Percentiles rank a stretch among this genome's conserved stretches.
Evolutionary conservation across 2,888 invertebrate species (phyloP).

Genomic region (Polylopha cassiicola): DNA sequence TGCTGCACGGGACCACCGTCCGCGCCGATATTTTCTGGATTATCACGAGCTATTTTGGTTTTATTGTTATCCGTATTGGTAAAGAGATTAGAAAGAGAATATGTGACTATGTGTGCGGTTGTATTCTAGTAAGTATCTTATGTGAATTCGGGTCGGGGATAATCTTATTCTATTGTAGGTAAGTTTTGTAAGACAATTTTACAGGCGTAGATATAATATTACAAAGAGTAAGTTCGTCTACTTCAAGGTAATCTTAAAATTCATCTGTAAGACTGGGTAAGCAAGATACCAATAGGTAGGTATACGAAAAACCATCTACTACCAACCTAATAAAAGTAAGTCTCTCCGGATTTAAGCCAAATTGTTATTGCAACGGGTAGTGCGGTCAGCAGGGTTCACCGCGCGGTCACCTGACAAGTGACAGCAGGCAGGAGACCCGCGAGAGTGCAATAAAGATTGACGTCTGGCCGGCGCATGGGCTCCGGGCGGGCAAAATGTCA

Average conservation of each 20-base stretch:
- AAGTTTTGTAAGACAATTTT: no score
- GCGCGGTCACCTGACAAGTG: conserved; percentile 47
- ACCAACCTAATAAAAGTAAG: background rate
- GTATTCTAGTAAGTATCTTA: no score
- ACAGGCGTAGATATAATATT: no score
- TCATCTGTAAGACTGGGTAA: no score
- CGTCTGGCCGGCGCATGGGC: conserved; percentile 43
- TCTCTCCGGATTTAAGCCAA: conserved; percentile 13
- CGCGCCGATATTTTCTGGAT: conserved; percentile 73
- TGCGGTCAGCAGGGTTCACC: no score
- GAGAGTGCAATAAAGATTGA: conserved; percentile 64
- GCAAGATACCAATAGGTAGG: no score
- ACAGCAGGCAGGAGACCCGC: conserved; percentile 30
- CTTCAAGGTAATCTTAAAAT: no score
- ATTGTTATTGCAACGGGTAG: conserved; percentile 34
- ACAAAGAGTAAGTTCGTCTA: no score
- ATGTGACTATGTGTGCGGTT: conserved; percentile 14
- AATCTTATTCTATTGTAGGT: background rate
- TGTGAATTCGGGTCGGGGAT: no score
- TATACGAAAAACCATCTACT: no score
- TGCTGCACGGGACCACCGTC: conserved; percentile 56
- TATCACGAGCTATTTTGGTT: conserved; percentile 68
- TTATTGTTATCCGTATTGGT: conserved; percentile 59
- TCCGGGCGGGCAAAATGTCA: conserved; percentile 63
- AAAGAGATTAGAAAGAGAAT: conserved; percentile 48